Base-by-base conservation (phyloP, 2,113 vertebrate species). In the Odocoileus hemionus region DNA sequence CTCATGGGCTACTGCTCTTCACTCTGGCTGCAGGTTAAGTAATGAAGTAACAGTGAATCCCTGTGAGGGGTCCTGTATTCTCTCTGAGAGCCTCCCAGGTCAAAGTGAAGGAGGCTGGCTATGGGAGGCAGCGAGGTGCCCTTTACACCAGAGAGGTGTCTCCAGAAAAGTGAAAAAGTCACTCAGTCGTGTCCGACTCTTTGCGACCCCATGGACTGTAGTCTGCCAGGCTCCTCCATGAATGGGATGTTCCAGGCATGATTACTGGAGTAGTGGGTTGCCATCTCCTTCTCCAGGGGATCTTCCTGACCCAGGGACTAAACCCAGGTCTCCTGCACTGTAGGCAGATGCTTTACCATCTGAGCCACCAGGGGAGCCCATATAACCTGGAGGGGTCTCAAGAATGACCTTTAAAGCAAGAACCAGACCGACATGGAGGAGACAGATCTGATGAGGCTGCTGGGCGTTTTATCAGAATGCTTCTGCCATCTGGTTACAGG, bases 381-480 rank as follows among this genome's bases (percentile, higher is more conserved):
- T 70, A 70, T 39, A 70, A 39, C 10, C n/a, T 0, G 2, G 52
- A 50, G 88, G 19, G 6, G 61, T 39, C 47, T 96, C 57, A 74
- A 64, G 45, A n/a, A 74, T 1, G 88, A n/a, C 12, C 84, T 55
- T 79, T 86, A 97, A 84, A 91, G 78, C 50, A 76, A 90, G n/a
- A 87, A 76, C 28, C 95, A 83, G 80, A 67, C n/a, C 6, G 19
- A 16, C 17, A 10, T 0, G 54, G 2, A 21, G 78, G 60, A 55
- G 12, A 82, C 86, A 64, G 33, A 21, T 70, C 60, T 45, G 78
- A 95, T 26, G 1, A 0, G 15, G 67, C 21, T 3, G 84, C 52
- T 16, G 33, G 45, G 17, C 25, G 19, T 91, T 84, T 87, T 84
- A 96, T 89, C 26, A 76, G 61, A 39, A 21, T 58, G 33, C 33